Base-by-base conservation (phyloP, 2,888 invertebrate species). In the Galerucella nymphaeae region DNA sequence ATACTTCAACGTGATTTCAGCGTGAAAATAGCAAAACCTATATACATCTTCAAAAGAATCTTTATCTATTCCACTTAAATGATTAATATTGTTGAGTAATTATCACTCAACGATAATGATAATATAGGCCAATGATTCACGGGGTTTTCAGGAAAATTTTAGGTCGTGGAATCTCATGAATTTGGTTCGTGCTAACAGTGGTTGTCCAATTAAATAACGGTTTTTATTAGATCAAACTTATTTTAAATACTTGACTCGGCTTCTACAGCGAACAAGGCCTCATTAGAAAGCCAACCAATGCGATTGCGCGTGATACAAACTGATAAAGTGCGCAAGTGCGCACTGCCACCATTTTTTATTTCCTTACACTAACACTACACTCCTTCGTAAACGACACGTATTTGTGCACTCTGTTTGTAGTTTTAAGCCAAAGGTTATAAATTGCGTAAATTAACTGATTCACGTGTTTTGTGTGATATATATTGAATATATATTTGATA, bases 381-480 rank as follows among this genome's bases (percentile, higher is more conserved):
- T 48, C 41, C 14, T 67, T 30, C 8, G 23, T 23, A 23, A 23
- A 23, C 23, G 23, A 23, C 23, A 23, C 23, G 23, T 2, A 23
- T 23, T 23, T 4, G 1, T 23, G 2, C 23, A n/a, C n/a, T 4
- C 3, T 23, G 23, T 23, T 23, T 42, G 5, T 18, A 13, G 53
- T 45, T 45, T 2, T 16, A 38, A n/a, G 18, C 16, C 59, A 20
- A 55, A 67, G 59, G 48, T 67, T 45, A 45, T 23, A 55, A 58
- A n/a, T 18, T 61, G 38, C 41, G 55, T 57, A 66, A 6, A 61
- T 41, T 48, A 38, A 41, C 50, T 67, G 50, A 59, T 50, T 61
- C 59, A 50, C 67, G 67, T 48, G 67, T 18, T 61, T 58, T 30
- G 13, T 62, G 53, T 58, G 41, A 14, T 45, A 42, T 58, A 55